Percentiles rank a stretch among this genome's conserved stretches.
phyloP scores from a whole-genome alignment of 2,797 vertebrate genomes.

The Premnoplex brunnescens region DNA sequence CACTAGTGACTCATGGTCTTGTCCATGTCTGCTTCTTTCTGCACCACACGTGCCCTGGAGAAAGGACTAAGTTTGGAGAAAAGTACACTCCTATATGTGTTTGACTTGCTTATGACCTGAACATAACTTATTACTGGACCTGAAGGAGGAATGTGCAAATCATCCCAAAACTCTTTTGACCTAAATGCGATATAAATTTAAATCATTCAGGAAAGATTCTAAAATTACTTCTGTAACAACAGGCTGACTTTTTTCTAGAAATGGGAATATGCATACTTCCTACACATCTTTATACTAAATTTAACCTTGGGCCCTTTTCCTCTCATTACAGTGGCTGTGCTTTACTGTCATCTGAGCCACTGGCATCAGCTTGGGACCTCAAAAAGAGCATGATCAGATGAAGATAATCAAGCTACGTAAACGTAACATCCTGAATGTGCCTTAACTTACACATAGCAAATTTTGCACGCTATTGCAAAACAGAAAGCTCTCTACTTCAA shows the following conservation, averaged over 20 bases:
- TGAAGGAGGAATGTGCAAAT: background rate
- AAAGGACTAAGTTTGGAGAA: background rate
- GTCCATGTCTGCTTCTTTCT: background rate
- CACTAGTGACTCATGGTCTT: background rate
- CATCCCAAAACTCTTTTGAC: background rate
- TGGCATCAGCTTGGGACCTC: background rate
- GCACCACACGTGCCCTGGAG: accelerated
- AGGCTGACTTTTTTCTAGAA: background rate
- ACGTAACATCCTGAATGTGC: background rate
- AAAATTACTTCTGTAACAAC: background rate
- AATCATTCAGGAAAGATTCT: background rate
- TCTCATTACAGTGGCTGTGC: constrained; percentile 66
- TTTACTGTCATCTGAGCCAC: constrained; percentile 74
- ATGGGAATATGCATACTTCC: background rate
- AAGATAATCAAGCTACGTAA: background rate
- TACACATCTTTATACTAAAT: background rate
- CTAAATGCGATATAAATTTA: background rate
- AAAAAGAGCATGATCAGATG: background rate
- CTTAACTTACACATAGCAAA: constrained; percentile 5
- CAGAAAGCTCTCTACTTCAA: background rate
- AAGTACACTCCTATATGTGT: background rate
- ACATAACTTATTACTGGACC: background rate
- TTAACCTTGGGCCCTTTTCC: background rate
- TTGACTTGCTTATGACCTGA: background rate
- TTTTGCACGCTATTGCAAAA: background rate